Percentiles rank a stretch among this genome's conserved stretches.
Evolutionary conservation across 2,113 vertebrate species (phyloP).

Genomic region (Tichodroma muraria): DNA sequence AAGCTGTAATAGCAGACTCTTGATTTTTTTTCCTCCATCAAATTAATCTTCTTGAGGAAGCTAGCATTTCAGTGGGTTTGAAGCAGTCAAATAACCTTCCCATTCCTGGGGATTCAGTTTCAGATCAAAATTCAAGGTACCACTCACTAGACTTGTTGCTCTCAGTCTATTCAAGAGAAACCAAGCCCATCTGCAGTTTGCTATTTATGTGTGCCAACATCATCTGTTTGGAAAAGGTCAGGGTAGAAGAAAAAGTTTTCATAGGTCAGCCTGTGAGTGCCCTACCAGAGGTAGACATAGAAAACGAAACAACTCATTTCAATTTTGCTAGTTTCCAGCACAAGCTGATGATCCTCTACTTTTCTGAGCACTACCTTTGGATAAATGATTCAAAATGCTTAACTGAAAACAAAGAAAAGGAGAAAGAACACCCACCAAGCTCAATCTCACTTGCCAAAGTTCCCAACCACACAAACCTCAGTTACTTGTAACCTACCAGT

Average conservation of each 20-base stretch:
- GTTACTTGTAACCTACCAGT: neutral
- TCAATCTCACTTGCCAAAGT: neutral
- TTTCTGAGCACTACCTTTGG: neutral
- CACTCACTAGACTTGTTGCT: conserved; percentile 23
- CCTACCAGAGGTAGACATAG: neutral
- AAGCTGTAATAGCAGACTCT: neutral
- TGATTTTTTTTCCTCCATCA: neutral
- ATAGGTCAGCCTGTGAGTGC: neutral
- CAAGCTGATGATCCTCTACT: neutral
- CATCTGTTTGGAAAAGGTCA: neutral
- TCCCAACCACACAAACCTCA: neutral
- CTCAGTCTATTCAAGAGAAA: neutral
- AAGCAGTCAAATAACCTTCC: conserved; percentile 14
- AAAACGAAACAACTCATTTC: neutral
- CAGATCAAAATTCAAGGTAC: conserved; percentile 46
- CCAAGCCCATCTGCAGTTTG: neutral
- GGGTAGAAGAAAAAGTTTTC: neutral
- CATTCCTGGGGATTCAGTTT: conserved; percentile 13
- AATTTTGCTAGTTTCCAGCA: neutral
- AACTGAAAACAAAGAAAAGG: neutral
- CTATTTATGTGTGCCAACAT: neutral
- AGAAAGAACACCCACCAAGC: neutral
- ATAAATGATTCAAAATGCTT: neutral
- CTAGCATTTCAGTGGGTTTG: neutral
- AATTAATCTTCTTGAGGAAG: neutral